These are phyloP conservation scores for Pollicipes pollicipes DNA, from an alignment of 1,140 invertebrate species.

Conservation along the genomic window DNA sequence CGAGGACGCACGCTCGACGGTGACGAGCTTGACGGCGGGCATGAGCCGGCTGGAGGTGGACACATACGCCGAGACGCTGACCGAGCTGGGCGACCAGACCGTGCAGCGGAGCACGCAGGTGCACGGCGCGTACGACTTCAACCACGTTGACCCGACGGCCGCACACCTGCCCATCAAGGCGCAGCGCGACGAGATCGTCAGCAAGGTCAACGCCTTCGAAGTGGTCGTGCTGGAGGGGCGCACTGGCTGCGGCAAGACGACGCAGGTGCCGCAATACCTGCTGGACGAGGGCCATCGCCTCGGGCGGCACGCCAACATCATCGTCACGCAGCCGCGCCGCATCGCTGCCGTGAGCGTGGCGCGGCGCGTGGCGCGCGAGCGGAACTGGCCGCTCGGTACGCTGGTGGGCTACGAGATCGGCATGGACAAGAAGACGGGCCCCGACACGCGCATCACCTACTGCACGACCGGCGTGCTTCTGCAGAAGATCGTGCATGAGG, in stretches of 20 bases:
- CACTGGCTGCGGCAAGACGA: conserved; percentile 63
- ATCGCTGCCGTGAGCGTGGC: conserved; percentile 70
- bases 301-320: conserved; percentile 49
- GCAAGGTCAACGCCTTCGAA: conserved; percentile 42
- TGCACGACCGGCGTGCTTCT: conserved; percentile 58
- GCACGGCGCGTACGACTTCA: background rate
- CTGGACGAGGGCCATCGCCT: conserved; percentile 45
- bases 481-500: conserved; percentile 38
- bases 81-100: background rate
- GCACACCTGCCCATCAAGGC: background rate
- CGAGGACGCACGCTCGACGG: background rate
- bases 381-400: conserved; percentile 51
- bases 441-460: conserved; percentile 64
- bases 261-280: conserved; percentile 75
- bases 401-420: conserved; percentile 69
- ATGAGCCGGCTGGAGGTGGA: background rate
- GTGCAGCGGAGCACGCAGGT: background rate
- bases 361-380: conserved; percentile 33
- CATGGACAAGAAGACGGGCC: conserved; percentile 32
- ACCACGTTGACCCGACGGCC: background rate
- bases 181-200: conserved; percentile 32
- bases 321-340: conserved; percentile 70
- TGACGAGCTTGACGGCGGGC: background rate
- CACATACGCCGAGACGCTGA: conserved; percentile 1
- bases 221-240: conserved; percentile 70